These are phyloP conservation scores for Lacerta bilineata DNA, from an alignment of 2,797 vertebrate genomes.

Conservation along the genomic window DNA sequence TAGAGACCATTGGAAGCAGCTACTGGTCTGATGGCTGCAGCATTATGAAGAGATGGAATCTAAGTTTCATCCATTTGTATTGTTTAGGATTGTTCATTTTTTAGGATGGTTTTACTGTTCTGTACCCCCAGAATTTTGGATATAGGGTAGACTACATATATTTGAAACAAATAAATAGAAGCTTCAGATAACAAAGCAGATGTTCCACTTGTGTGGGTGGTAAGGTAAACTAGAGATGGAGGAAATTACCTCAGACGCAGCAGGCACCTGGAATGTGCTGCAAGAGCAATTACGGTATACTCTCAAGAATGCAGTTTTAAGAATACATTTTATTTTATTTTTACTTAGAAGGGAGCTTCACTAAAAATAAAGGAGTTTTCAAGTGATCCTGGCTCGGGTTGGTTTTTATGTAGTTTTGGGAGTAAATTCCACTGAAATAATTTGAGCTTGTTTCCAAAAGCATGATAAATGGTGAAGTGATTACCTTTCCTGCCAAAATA, in stretches of 20 bases:
- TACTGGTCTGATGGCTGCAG: too few relatives aligned
- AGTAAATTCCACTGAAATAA: background rate
- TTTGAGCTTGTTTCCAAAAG: background rate
- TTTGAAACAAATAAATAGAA: too few relatives aligned
- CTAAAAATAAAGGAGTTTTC: background rate
- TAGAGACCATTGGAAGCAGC: too few relatives aligned
- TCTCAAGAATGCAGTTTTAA: background rate
- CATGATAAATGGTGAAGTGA: background rate
- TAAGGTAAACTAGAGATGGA: background rate
- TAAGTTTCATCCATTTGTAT: too few relatives aligned
- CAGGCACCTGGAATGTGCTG: background rate
- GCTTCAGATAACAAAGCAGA: background rate
- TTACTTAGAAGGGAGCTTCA: background rate
- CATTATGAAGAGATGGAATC: too few relatives aligned
- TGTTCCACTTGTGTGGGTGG: background rate
- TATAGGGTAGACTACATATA: too few relatives aligned
- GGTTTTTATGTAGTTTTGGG: background rate
- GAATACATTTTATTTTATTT: background rate
- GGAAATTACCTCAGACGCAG: background rate
- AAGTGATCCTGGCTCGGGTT: too few relatives aligned
- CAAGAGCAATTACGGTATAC: background rate
- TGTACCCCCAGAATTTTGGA: too few relatives aligned
- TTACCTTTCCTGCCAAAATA: background rate
- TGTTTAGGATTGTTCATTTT: too few relatives aligned
- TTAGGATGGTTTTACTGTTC: too few relatives aligned